A percentile compares a stretch with the other conserved stretches of the same genome.
phyloP scores from a whole-genome alignment of 2,888 invertebrate species.

The Pteria penguin region DNA sequence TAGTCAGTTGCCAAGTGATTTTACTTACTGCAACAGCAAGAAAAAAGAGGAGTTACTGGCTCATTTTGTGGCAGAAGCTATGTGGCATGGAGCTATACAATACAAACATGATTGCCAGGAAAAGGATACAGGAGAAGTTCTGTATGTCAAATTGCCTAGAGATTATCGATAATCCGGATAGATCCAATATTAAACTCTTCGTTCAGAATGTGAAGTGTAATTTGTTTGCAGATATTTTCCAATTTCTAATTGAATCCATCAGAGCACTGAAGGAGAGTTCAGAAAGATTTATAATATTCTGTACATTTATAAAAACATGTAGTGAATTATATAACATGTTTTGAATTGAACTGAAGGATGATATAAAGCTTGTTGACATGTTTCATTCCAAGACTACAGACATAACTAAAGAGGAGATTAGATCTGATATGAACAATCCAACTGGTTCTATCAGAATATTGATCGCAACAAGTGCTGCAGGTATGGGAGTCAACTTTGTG shows the following conservation, averaged over 20 bases:
- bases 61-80: too few relatives aligned
- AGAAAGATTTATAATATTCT: background rate
- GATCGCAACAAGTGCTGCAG: slow-evolving; percentile 5
- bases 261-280: background rate
- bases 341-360: background rate
- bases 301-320: background rate
- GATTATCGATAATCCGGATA: background rate
- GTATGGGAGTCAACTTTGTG: slow-evolving; percentile 5
- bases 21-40: too few relatives aligned
- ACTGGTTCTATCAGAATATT: background rate
- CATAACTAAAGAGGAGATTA: background rate
- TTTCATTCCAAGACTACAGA: slow-evolving; percentile 4
- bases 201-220: background rate
- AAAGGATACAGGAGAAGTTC: background rate
- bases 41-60: too few relatives aligned
- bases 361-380: slow-evolving; percentile 5
- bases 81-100: too few relatives aligned
- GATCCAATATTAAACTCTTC: background rate
- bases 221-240: background rate
- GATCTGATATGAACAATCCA: background rate
- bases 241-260: background rate
- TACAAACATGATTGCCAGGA: too few relatives aligned
- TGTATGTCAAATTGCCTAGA: background rate
- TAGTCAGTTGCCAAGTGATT: too few relatives aligned
- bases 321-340: background rate